Evolutionary conservation across 1,140 invertebrate species (phyloP), one percentile per base, ranked within the genome.

Genomic region (Pachyrhynchus sulphureomaculatus): DNA sequence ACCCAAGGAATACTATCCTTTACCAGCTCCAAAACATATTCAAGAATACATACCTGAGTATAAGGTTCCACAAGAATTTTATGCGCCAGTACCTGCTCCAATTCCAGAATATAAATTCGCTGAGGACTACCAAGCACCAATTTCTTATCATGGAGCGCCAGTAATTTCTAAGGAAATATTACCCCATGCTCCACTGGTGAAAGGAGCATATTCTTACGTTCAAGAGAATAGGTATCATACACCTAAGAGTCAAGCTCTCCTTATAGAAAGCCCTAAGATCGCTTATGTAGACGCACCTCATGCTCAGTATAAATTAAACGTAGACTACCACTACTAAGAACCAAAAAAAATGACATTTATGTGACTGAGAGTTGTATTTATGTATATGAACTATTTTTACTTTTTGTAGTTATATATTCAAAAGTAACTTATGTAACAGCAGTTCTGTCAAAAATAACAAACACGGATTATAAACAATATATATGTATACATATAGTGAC

Each of bases 141-240:
- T 20, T 21, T 15, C 39, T 18, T 42, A 42, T 12, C 39, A 42
- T 9, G 39, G 18, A 18, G 17, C 39, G 1, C 51, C 10, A 24
- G 32, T 53, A 1, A 6, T 1, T 6, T 29, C 29, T 18, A 47
- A 34, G 20, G 41, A 56, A 41, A 29, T 41, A 20, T 2, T 32
- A 9, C 23, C 15, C 12, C 17, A 39, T 6, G n/a, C 39, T 21
- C 8, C n/a, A 6, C 26, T 29, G 1, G 12, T 9, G 12, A 6
- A 6, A 8, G 29, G 12, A 8, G 51, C 53, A 3, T 45, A 45
- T 13, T 56, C 53, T 10, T 56, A 56, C 10, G 53, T 56, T 0
- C 41, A 56, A 33, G 53, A 56, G 12, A 37, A 56, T 4, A 29
- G 53, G 12, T 56, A 45, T 23, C 34, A 55, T 12, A 55, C 53